Base-by-base conservation (phyloP, 2,888 invertebrate species). In the Orthosia cruda region DNA sequence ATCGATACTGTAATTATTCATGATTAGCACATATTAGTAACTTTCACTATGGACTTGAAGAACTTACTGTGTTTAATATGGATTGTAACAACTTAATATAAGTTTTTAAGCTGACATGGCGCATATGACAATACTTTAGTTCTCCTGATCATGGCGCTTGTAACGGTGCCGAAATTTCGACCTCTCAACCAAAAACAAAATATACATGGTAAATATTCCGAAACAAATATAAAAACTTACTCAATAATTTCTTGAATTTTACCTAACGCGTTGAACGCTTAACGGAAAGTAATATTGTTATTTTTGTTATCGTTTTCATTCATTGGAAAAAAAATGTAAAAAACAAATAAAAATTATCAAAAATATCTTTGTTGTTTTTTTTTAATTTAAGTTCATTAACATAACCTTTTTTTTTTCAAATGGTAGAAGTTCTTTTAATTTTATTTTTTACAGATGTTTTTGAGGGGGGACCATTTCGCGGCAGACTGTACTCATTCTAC, bases 401-500 rank as follows among this genome's bases (percentile, higher is more conserved):
- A 18, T 12, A 15, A n/a, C 7, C 3, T 57, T 40, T 7, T 49
- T 45, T 57, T 18, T 49, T 65, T 74, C 5, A 40, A 40, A 55
- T 26, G 16, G 26, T 49, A 64, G 26, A 54, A 52, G 23, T 65
- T 66, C 23, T 74, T 80, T 68, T 71, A 61, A 47, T 65, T 80
- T 63, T 65, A 77, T 80, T 83, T 78, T 69, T 91, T 93, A 61
- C 91, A 93, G 92, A 83, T 71, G 71, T 71, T 45, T 75, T 54
- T 67, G 81, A 62, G 80, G 73, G 76, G 47, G 71, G 71, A 74
- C 87, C 80, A 71, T 78, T 74, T 66, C 89, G 87, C 49, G 82
- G 85, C 45, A 88, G 93, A 65, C 83, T 93, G 50, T 96, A 92
- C 87, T 96, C 96, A 0, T 96, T 96, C 86, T 90, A 94, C 84